Evolutionary conservation across 2,888 invertebrate genomes (phyloP), one percentile per base, ranked within the genome.

Genomic region (Phyto melanocephala): DNA sequence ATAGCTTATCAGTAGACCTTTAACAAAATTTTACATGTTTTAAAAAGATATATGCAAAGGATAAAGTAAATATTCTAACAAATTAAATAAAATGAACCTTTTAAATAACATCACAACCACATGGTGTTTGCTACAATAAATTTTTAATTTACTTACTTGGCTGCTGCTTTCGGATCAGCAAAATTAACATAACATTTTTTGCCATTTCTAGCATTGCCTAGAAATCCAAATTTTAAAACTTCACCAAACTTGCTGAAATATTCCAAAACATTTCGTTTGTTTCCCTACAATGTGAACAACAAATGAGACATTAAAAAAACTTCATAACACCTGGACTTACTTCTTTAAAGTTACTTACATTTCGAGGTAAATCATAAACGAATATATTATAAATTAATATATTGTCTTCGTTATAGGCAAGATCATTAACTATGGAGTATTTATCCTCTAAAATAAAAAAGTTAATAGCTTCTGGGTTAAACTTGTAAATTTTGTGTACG

Each of bases 161-260:
- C 65, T 20, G 75, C 75, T 11, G 35, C 65, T 13, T 45, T 37
- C 6, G 75, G 28, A 56, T 42, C 37, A 17, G 20, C 33, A 37
- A 56, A 75, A 8, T 65, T 35, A 22, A 75, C 35, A 28, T 35
- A 65, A 22, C 58, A 40, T 22, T 17, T 40, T 56, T 33, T 35
- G 11, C 7, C 35, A 4, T 17, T 15, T 58, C 13, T 37, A 10
- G 20, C 13, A 13, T 33, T 35, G 3, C 6, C 1, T 22, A 37
- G 1, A 11, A 40, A n/a, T 20, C 13, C 22, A 1, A 72, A 37
- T 4, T 45, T 40, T 28, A 10, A 13, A 15, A 72, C 45, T 40
- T 40, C 8, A 0, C 72, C 72, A 62, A 28, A 72, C 13, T 40
- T 0, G n/a, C 28, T 6, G 17, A 72, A 72, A 72, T 40, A 62